Percentiles rank a stretch among this genome's conserved stretches.
Evolutionary conservation across 2,113 vertebrate genomes (phyloP).

Genomic region (Syngnathus typhle): DNA sequence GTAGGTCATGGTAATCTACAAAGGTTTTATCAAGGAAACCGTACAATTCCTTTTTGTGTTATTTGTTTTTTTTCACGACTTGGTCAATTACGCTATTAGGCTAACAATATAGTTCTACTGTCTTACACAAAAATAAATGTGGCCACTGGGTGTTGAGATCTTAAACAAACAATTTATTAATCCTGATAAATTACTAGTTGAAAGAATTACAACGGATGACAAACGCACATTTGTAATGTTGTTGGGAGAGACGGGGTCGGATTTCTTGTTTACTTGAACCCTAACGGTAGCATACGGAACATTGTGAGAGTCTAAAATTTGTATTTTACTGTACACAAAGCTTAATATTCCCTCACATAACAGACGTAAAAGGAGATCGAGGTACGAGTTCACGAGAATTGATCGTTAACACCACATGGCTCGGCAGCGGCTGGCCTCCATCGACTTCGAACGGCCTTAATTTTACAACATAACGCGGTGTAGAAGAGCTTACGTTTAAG

Average conservation of each 20-base stretch:
- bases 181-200: neutral
- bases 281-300: neutral
- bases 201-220: neutral
- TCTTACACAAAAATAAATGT: neutral
- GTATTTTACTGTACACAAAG: neutral
- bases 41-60: too few species aligned
- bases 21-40: too few species aligned
- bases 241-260: neutral
- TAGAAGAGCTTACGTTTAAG: too few species aligned
- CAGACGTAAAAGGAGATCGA: neutral
- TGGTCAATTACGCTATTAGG: neutral
- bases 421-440: neutral
- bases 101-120: neutral
- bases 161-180: neutral
- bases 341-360: neutral
- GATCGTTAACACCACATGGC: neutral
- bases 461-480: neutral
- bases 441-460: neutral
- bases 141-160: neutral
- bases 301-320: neutral
- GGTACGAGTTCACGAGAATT: neutral
- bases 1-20: too few species aligned
- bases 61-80: too few species aligned
- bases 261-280: constrained; percentile 1
- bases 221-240: neutral